These are phyloP conservation scores for Callimorpha dominula DNA, from an alignment of 2,888 invertebrate genomes.

Conservation along the genomic window DNA sequence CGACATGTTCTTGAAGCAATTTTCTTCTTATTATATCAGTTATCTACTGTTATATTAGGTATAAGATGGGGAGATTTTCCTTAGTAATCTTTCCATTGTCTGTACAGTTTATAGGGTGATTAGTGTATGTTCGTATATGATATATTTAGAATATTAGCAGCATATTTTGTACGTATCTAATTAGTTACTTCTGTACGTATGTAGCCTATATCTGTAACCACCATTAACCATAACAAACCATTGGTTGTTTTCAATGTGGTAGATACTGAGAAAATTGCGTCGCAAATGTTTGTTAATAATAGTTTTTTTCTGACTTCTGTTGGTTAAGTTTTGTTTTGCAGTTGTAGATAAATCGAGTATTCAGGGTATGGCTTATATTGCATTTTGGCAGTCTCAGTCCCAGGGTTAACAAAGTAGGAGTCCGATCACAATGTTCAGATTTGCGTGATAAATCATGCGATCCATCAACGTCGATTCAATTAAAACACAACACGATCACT, in stretches of 20 bases:
- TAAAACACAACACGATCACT: too few species aligned
- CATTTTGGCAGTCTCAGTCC: too few species aligned
- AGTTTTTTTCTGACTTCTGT: neutral
- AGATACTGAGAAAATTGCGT: too few species aligned
- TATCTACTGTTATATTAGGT: neutral
- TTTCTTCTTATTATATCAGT: neutral
- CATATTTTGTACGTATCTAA: too few species aligned
- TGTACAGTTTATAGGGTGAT: neutral
- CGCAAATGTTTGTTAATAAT: too few species aligned
- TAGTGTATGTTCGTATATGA: neutral
- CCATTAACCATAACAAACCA: too few species aligned
- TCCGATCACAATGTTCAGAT: constrained; percentile 12
- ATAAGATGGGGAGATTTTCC: neutral
- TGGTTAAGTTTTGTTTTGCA: too few species aligned
- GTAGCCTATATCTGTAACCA: too few species aligned
- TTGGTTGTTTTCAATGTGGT: too few species aligned
- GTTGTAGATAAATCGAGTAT: neutral
- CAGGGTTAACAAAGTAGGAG: neutral
- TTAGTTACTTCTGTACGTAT: neutral
- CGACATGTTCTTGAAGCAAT: neutral
- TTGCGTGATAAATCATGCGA: constrained; percentile 32
- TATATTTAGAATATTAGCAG: neutral
- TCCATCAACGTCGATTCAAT: constrained; percentile 79
- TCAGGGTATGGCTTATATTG: neutral
- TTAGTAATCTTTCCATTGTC: neutral